Evolutionary conservation across 2,797 vertebrate species (phyloP).

Genomic region (Tapera naevia): DNA sequence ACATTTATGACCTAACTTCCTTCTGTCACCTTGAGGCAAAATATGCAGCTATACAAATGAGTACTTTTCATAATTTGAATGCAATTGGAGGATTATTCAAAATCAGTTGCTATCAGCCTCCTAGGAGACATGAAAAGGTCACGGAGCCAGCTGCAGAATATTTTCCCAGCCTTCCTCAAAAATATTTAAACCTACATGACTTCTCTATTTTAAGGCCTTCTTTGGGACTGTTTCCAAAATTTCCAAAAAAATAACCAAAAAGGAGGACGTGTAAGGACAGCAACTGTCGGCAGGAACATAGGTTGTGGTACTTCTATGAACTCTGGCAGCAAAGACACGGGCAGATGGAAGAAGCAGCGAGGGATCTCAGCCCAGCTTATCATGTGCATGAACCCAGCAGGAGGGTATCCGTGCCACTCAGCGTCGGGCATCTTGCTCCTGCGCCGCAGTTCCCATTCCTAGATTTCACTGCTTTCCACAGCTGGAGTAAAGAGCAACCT

Average conservation of each 20-base stretch:
- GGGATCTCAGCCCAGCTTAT: not conserved
- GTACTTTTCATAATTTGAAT: not conserved
- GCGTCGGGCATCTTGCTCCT: not conserved
- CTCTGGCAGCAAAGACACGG: constrained; percentile 14
- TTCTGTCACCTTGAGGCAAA: constrained; percentile 6
- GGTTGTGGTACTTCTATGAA: not conserved
- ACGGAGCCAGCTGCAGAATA: not conserved
- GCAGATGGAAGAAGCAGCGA: constrained; percentile 35
- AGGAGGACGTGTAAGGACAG: constrained; percentile 20
- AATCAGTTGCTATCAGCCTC: not conserved
- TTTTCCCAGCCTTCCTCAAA: constrained; percentile 15
- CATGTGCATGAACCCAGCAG: not conserved
- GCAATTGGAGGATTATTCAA: not conserved
- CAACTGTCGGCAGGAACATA: not conserved
- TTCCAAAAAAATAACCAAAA: not conserved
- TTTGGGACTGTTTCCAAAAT: not conserved
- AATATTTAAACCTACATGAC: not conserved
- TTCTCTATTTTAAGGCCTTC: constrained; percentile 35
- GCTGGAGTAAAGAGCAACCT: not conserved
- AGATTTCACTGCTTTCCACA: fast-evolving
- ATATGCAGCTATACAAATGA: not conserved
- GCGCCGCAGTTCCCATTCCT: not conserved
- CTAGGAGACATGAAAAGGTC: constrained; percentile 19
- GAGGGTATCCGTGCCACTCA: not conserved
- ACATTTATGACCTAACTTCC: not conserved